Evolutionary conservation across 2,797 vertebrate genomes (phyloP).

Genomic region (Psittacula derbiana): DNA sequence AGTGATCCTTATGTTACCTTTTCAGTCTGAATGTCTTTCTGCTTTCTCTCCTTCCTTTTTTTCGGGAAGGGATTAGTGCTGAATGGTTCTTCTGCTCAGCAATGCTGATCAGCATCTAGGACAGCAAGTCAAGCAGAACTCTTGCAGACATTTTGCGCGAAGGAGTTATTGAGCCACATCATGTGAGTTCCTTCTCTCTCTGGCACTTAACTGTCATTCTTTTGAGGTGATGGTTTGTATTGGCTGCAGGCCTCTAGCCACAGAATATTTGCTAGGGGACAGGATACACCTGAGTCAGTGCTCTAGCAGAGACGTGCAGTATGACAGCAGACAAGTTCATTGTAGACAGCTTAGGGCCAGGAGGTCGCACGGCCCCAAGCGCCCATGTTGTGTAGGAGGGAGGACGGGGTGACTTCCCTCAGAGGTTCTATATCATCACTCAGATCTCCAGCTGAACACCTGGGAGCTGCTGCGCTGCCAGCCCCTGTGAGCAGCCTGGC

Average conservation of each 20-base stretch:
- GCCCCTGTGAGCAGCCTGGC: background rate
- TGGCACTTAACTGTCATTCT: background rate
- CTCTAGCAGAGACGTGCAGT: background rate
- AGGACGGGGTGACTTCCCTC: background rate
- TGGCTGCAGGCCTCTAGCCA: background rate
- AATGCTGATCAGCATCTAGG: background rate
- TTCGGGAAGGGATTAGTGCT: background rate
- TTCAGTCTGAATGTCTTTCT: background rate
- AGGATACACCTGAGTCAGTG: background rate
- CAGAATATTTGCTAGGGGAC: background rate
- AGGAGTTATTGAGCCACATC: background rate
- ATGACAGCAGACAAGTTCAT: background rate
- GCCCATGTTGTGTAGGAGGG: background rate
- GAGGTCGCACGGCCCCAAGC: background rate
- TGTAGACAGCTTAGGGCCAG: background rate
- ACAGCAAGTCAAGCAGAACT: background rate
- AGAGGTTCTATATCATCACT: background rate
- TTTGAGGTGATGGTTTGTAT: background rate
- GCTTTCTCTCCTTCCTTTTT: background rate
- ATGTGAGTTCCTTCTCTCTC: background rate
- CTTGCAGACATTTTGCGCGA: background rate
- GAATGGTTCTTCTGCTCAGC: background rate
- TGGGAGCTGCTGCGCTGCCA: background rate
- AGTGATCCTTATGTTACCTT: background rate
- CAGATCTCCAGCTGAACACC: background rate